These are phyloP conservation scores for Aselliscus stoliczkanus DNA, from an alignment of 2,797 vertebrate species.

Conservation along the genomic window DNA sequence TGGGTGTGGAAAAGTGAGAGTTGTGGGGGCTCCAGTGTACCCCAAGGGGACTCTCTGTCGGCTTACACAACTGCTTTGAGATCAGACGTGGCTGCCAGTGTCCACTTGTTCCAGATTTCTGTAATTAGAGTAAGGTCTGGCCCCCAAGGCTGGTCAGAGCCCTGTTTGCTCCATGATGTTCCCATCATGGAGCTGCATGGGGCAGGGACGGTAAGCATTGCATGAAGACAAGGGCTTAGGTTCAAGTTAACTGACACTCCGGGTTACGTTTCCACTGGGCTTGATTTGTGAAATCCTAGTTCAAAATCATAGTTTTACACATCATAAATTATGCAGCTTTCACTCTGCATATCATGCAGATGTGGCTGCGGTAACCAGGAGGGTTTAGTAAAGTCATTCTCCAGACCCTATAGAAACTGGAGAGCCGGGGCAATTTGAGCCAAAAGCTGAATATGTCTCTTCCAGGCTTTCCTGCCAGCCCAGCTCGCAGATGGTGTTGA, in stretches of 20 bases:
- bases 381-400: slow-evolving; percentile 42
- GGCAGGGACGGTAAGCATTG: neutral
- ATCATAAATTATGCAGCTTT: slow-evolving; percentile 46
- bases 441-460: neutral
- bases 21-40: neutral
- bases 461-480: neutral
- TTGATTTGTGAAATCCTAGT: slow-evolving; percentile 42
- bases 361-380: neutral
- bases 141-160: neutral
- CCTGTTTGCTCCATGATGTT: neutral
- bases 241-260: slow-evolving; percentile 8
- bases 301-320: slow-evolving; percentile 22
- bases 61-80: neutral
- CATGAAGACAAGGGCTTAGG: neutral
- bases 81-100: neutral
- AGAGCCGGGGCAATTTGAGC: neutral
- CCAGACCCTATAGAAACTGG: slow-evolving; percentile 23
- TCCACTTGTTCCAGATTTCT: neutral
- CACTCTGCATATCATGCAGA: neutral
- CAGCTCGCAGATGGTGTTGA: neutral
- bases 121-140: neutral
- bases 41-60: neutral
- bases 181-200: neutral
- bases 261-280: slow-evolving; percentile 26
- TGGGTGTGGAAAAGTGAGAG: neutral